These are phyloP conservation scores for Mellilla xanthometata DNA, from an alignment of 2,888 invertebrate genomes.

Conservation along the genomic window DNA sequence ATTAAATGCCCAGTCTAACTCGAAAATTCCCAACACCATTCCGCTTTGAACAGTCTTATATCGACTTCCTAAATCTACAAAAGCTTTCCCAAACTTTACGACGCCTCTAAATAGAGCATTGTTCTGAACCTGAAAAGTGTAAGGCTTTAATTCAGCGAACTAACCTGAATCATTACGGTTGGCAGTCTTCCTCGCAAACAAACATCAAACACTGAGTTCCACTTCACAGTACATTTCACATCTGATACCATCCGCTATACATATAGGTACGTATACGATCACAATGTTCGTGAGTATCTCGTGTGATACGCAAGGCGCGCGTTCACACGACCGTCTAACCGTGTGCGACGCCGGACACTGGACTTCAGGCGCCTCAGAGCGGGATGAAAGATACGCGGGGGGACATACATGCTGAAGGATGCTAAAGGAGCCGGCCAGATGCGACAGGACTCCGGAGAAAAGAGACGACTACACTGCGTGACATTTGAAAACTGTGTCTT, in stretches of 20 bases:
- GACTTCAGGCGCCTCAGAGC: conserved; percentile 70
- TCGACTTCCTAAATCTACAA: too few relatives aligned
- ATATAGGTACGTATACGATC: conserved; percentile 50
- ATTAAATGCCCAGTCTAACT: too few relatives aligned
- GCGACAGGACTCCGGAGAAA: conserved; percentile 81
- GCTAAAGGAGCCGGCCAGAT: conserved; percentile 78
- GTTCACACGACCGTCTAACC: conserved; percentile 73
- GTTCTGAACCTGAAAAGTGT: conserved; percentile 8
- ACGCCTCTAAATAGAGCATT: not conserved
- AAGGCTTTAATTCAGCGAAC: conserved; percentile 45
- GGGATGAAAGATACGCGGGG: conserved; percentile 79
- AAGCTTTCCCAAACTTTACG: too few relatives aligned
- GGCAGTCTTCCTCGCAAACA: conserved; percentile 59
- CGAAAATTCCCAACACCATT: too few relatives aligned
- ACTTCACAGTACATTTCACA: conserved; percentile 79
- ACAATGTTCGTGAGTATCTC: conserved; percentile 56
- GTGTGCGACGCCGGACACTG: conserved; percentile 77
- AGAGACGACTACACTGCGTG: conserved; percentile 81
- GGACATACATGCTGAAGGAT: conserved; percentile 76
- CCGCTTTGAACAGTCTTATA: too few relatives aligned
- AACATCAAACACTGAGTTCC: conserved; percentile 68
- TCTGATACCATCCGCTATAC: conserved; percentile 57
- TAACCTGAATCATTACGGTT: conserved; percentile 78
- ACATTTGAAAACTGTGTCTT: conserved; percentile 82
- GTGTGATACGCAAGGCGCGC: conserved; percentile 43